phyloP scores from a whole-genome alignment of 2,888 invertebrate species.

The Bellardia pandia region DNA sequence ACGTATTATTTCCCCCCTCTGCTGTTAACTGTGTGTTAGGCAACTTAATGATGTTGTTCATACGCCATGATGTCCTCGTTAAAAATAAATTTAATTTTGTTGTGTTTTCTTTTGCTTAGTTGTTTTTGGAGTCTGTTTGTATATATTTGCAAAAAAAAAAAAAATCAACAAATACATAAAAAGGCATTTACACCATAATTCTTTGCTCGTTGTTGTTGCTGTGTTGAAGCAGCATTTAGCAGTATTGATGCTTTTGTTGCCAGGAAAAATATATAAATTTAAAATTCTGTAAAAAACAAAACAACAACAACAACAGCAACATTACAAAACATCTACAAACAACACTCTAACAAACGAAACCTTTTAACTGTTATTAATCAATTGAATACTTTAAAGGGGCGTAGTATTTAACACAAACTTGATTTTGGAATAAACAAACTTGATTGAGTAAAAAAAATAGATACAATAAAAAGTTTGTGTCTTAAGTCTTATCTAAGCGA shows the following conservation, averaged over 20 bases:
- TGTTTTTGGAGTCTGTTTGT: not conserved
- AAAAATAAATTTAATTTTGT: slow-evolving; percentile 62
- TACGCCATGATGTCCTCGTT: slow-evolving; percentile 56
- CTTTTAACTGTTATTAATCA: slow-evolving; percentile 63
- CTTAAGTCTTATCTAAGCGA: no score
- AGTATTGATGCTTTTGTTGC: slow-evolving; percentile 45
- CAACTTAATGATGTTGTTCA: slow-evolving; percentile 65
- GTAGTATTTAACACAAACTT: not conserved
- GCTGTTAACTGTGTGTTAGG: no score
- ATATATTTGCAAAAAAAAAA: slow-evolving; percentile 18
- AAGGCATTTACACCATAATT: slow-evolving; percentile 53
- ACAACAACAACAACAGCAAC: not conserved
- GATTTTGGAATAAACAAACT: no score
- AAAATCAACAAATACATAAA: slow-evolving; percentile 38
- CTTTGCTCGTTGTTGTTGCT: not conserved
- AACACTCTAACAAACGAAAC: slow-evolving; percentile 49
- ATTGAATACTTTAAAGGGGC: slow-evolving; percentile 30
- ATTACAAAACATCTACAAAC: slow-evolving; percentile 47
- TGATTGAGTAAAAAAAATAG: no score
- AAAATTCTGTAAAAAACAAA: not conserved
- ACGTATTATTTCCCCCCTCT: no score
- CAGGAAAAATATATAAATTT: not conserved
- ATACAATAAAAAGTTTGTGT: no score
- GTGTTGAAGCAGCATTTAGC: slow-evolving; percentile 41
- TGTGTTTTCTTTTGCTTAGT: not conserved